Percentiles rank a stretch among this genome's conserved stretches.
phyloP scores from a whole-genome alignment of 1,140 invertebrate genomes.

The Ceratoteleas bidentatus region DNA sequence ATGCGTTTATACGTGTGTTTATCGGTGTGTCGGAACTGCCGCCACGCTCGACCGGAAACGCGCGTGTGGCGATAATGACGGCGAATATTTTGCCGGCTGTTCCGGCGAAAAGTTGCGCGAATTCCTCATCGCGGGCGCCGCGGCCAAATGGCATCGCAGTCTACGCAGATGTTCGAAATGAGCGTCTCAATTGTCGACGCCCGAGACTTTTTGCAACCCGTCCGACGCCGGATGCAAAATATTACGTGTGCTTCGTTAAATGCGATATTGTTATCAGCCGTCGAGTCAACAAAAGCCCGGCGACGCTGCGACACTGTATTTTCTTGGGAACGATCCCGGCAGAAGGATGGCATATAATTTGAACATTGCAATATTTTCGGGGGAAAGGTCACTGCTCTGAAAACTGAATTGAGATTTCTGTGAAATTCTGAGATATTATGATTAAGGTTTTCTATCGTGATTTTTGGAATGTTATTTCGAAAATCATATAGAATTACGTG shows the following conservation, averaged over 20 bases:
- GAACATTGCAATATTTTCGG: background rate
- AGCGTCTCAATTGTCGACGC: conserved; percentile 54
- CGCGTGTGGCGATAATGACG: conserved; percentile 59
- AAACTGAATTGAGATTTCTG: too few relatives aligned
- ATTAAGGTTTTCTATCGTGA: too few relatives aligned
- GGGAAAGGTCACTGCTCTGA: too few relatives aligned
- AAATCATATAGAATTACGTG: too few relatives aligned
- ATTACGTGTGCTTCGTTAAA: conserved; percentile 59
- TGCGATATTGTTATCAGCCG: conserved; percentile 51
- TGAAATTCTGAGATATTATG: too few relatives aligned
- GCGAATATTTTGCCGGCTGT: conserved; percentile 50
- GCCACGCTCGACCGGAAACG: conserved; percentile 41
- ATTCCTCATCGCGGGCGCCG: conserved; percentile 53
- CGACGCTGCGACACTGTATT: background rate
- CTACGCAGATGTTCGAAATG: conserved; percentile 58
- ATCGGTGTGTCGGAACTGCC: conserved; percentile 48
- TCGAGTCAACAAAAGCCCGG: conserved; percentile 1
- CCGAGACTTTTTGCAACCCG: conserved; percentile 43
- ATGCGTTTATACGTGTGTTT: conserved; percentile 56
- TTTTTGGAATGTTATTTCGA: too few relatives aligned
- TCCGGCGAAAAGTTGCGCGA: conserved; percentile 57
- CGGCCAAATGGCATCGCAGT: conserved; percentile 55
- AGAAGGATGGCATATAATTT: too few relatives aligned
- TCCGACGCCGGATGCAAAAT: conserved; percentile 56
- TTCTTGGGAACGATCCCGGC: too few relatives aligned